Evolutionary conservation across 2,888 invertebrate species (phyloP).

Genomic region (Ephialtes manifestator): DNA sequence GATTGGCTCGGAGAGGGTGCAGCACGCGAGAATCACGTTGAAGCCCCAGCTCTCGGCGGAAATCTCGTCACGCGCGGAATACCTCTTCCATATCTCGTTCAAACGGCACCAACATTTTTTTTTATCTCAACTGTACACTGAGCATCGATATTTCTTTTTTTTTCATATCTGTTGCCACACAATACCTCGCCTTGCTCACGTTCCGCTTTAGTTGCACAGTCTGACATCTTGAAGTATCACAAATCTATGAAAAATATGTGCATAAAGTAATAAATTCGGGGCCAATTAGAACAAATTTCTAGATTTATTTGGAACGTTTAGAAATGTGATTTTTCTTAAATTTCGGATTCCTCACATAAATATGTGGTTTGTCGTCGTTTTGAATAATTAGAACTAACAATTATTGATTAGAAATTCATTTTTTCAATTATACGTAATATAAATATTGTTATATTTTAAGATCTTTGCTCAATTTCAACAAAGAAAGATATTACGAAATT

Average conservation of each 20-base stretch:
- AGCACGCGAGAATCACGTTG: constrained; percentile 40
- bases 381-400: not conserved
- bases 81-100: constrained; percentile 36
- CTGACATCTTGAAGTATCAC: not conserved
- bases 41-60: constrained; percentile 28
- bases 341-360: too few species aligned
- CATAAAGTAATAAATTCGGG: not conserved
- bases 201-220: constrained; percentile 24
- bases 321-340: too few species aligned
- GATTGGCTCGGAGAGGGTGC: constrained; percentile 40
- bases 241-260: too few species aligned
- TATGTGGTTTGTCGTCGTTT: not conserved
- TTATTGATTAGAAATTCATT: too few species aligned
- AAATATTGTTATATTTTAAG: too few species aligned
- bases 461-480: too few species aligned
- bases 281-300: not conserved
- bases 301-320: too few species aligned
- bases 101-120: constrained; percentile 29
- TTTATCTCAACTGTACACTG: constrained; percentile 1
- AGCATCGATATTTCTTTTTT: constrained; percentile 3
- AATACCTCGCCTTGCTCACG: not conserved
- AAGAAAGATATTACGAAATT: too few species aligned
- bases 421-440: too few species aligned
- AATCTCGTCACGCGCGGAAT: constrained; percentile 47
- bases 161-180: not conserved